Base-by-base conservation (phyloP, 2,888 invertebrate genomes). In the Thereva nobilitata region DNA sequence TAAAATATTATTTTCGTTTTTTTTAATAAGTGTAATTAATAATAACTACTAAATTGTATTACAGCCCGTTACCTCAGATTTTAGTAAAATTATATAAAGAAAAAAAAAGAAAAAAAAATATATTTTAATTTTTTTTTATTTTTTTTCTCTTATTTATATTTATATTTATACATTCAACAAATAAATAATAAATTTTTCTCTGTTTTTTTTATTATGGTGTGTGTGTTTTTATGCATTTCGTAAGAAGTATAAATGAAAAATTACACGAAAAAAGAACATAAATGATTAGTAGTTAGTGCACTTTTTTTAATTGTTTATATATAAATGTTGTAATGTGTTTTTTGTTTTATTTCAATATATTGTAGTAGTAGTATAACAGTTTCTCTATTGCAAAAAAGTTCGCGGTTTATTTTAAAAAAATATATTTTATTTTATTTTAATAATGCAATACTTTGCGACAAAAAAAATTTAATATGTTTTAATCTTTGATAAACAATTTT, bases 21-120 rank as follows among this genome's bases (percentile, higher is more conserved):
- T 7, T 12, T 49, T 49, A 44, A 44, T 44, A n/a, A 7, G 9
- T 44, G 9, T 52, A 52, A 45, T 54, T 53, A 54, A 38, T 12
- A 44, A 55, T 47, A 40, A 67, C 52, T 47, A 67, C 40, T 66
- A 56, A 52, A 65, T 66, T 59, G 67, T 67, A 67, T 69, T 69
- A 69, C 69, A 70, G 67, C 69, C 69, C 69, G 53, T 70, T 67
- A 70, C 69, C 69, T 67, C 67, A 67, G 66, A 67, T 69, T 55
- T 66, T 69, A 68, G 66, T 68, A 67, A 10, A 53, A 47, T 53
- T 47, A 5, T 10, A 47, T 47, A 47, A 47, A 47, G 10, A 63
- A 54, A 53, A 47, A 54, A 64, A 44, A 35, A 64, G 37, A 49
- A 47, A 59, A 64, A 50, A 64, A 64, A 10, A 55, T 40, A 61